A percentile compares a stretch with the other conserved stretches of the same genome.
Evolutionary conservation across 1,140 invertebrate species (phyloP).

Genomic region (Sinella curviseta): DNA sequence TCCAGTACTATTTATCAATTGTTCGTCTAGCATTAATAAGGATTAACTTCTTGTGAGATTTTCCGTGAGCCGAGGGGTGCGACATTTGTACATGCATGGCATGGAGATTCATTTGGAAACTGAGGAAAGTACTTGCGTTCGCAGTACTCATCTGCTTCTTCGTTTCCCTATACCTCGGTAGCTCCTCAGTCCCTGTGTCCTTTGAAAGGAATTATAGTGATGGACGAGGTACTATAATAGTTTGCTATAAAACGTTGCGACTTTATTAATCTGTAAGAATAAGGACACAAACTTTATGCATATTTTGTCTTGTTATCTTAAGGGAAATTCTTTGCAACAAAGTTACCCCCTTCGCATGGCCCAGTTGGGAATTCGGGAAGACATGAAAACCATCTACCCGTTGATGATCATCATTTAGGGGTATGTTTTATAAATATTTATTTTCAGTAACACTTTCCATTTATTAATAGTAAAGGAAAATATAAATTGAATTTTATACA

Average conservation of each 20-base stretch:
- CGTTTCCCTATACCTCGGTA: conserved; percentile 36
- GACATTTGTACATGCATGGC: conserved; percentile 34
- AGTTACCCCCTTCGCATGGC: background rate
- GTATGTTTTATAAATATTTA: background rate
- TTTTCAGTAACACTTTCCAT: background rate
- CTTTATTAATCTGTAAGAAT: background rate
- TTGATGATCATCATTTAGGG: conserved; percentile 9
- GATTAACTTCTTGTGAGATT: no score
- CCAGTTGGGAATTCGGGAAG: background rate
- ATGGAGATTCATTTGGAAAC: conserved; percentile 34
- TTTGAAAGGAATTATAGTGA: background rate
- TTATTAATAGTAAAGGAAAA: background rate
- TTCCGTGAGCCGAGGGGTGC: no score
- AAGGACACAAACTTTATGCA: background rate
- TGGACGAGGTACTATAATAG: background rate
- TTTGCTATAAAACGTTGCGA: background rate
- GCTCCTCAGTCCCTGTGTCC: conserved; percentile 4
- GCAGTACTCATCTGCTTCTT: conserved; percentile 34
- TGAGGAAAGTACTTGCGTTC: conserved; percentile 28
- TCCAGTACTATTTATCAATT: no score
- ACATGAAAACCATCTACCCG: background rate
- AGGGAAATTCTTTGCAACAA: conserved; percentile 18
- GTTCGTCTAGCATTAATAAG: no score
- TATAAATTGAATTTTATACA: background rate
- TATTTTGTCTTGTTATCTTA: background rate